phyloP scores from a whole-genome alignment of 2,797 vertebrate species.

The Paratrypauchen microcephalus region DNA sequence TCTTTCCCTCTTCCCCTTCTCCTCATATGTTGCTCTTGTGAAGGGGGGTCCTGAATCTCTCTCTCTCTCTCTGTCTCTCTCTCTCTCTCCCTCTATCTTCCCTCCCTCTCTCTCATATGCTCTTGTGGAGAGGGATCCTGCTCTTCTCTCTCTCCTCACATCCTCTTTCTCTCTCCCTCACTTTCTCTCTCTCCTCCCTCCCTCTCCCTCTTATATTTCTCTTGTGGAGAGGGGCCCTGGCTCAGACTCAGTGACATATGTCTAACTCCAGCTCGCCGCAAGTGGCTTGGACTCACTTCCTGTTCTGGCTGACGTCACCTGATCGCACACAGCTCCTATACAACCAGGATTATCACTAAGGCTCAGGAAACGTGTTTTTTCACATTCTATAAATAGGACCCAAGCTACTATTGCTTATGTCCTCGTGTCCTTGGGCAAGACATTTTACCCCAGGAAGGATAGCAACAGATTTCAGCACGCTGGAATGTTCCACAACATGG shows the following conservation, averaged over 20 bases:
- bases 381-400: background rate
- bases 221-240: conserved; percentile 49
- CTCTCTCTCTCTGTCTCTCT: background rate
- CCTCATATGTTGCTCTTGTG: too few relatives aligned
- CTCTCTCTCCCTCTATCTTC: background rate
- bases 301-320: conserved; percentile 60
- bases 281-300: conserved; percentile 47
- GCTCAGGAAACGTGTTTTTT: background rate
- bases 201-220: background rate
- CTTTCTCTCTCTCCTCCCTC: background rate
- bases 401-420: background rate
- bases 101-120: background rate
- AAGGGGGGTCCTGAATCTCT: too few relatives aligned
- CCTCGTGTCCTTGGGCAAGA: too few relatives aligned
- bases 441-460: too few relatives aligned
- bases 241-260: conserved; percentile 65
- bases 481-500: too few relatives aligned
- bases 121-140: too few relatives aligned
- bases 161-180: background rate
- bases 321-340: background rate
- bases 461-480: too few relatives aligned
- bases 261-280: conserved; percentile 61
- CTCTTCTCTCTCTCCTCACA: background rate
- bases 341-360: background rate
- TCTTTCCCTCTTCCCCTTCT: too few relatives aligned